A percentile compares a stretch with the other conserved stretches of the same genome.
Evolutionary conservation across 2,113 vertebrate species (phyloP).

Genomic region (Canis aureus): DNA sequence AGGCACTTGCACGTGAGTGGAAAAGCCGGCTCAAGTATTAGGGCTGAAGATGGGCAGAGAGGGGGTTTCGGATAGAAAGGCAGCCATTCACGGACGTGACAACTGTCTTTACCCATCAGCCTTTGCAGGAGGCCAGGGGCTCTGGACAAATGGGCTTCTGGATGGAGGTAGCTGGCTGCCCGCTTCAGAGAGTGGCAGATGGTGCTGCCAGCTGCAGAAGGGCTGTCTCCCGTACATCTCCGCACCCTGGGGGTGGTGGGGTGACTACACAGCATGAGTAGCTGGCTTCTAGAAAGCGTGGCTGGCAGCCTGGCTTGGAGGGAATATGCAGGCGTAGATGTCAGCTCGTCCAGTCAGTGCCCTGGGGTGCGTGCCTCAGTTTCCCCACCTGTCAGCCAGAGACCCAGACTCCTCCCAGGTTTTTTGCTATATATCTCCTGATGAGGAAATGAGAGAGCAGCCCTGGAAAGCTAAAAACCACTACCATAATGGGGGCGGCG

Average conservation of each 20-base stretch:
- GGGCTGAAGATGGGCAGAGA: background rate
- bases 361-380: background rate
- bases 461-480: background rate
- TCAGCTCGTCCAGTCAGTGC: background rate
- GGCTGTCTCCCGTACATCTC: background rate
- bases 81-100: rapidly evolving
- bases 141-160: background rate
- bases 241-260: background rate
- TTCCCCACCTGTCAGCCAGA: background rate
- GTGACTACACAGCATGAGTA: rapidly evolving
- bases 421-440: background rate
- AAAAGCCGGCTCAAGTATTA: background rate
- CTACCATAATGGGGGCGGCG: rapidly evolving
- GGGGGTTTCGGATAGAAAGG: background rate
- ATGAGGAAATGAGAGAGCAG: background rate
- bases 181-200: background rate
- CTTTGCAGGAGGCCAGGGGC: background rate
- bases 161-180: background rate
- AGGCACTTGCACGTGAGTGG: background rate
- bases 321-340: background rate
- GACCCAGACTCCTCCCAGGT: background rate
- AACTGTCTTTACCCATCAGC: background rate
- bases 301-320: background rate
- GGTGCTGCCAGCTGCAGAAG: background rate
- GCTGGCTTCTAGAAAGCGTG: background rate